These are phyloP conservation scores for Takifugu ocellatus DNA, from an alignment of 2,797 vertebrate species.

Conservation along the genomic window DNA sequence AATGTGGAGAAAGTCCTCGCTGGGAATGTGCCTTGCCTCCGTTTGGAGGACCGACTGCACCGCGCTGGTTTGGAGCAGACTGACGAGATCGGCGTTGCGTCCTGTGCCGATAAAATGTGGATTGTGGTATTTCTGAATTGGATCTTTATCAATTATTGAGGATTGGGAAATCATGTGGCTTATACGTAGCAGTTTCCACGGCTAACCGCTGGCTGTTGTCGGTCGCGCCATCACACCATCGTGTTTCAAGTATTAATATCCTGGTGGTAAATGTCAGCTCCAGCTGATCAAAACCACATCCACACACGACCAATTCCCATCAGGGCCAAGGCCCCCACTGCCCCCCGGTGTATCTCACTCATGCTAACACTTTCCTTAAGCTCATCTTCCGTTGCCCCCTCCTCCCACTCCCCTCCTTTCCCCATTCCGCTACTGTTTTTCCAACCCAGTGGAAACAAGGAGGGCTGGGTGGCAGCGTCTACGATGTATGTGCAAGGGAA, in stretches of 20 bases:
- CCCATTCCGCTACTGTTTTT: conserved; percentile 56
- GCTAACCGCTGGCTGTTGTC: too few species aligned
- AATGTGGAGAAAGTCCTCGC: neutral
- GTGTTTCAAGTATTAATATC: too few species aligned
- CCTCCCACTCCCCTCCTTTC: conserved; percentile 42
- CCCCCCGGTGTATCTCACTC: conserved; percentile 20
- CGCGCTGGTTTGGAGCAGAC: too few species aligned
- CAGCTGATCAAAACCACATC: conserved; percentile 24
- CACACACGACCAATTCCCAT: conserved; percentile 32
- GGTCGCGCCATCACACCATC: too few species aligned
- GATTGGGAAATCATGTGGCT: too few species aligned
- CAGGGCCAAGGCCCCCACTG: conserved; percentile 29
- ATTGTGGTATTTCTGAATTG: too few species aligned
- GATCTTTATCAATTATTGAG: too few species aligned
- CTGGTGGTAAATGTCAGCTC: too few species aligned
- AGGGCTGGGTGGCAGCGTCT: conserved; percentile 41
- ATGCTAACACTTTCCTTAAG: conserved; percentile 52
- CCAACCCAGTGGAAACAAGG: conserved; percentile 65
- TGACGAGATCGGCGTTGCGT: too few species aligned
- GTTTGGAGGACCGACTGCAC: too few species aligned
- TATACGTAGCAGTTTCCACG: too few species aligned
- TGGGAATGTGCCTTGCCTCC: neutral
- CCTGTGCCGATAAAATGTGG: too few species aligned
- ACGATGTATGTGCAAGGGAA: conserved; percentile 33
- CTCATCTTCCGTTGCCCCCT: conserved; percentile 48